These are phyloP conservation scores for Zhuqinia jingwanae DNA, from an alignment of 2,888 invertebrate genomes.

Conservation along the genomic window DNA sequence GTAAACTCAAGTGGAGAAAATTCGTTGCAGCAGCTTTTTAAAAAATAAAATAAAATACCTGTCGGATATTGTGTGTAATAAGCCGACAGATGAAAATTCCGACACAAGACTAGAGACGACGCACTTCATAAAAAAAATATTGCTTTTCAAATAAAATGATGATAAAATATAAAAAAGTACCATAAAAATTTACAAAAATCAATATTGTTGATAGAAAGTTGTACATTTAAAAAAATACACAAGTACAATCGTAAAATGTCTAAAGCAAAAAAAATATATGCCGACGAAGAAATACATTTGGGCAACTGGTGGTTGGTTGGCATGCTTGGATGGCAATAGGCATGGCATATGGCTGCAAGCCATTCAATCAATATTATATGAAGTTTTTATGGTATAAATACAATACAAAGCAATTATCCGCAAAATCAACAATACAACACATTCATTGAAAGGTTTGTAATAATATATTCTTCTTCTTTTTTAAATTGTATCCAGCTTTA, in stretches of 20 bases:
- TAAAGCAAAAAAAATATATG: no score
- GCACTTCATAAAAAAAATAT: constrained; percentile 10
- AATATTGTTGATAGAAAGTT: not conserved
- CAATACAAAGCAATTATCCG: not conserved
- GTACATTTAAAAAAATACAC: no score
- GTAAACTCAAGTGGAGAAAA: not conserved
- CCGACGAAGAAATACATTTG: not conserved
- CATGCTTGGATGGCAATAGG: no score
- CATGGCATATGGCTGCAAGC: not conserved
- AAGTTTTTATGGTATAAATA: not conserved
- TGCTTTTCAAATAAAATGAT: not conserved
- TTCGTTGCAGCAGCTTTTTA: no score
- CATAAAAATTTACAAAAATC: not conserved
- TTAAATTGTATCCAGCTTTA: no score
- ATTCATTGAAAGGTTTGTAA: not conserved
- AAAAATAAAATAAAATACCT: no score
- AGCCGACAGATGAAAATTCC: no score
- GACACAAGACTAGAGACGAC: no score
- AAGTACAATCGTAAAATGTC: no score
- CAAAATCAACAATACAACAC: not conserved
- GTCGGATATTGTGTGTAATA: no score
- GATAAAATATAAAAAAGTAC: constrained; percentile 1
- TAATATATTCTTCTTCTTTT: not conserved
- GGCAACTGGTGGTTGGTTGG: not conserved
- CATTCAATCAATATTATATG: not conserved